Evolutionary conservation across 2,888 invertebrate genomes (phyloP), one percentile per base, ranked within the genome.

Genomic region (Celastrina argiolus): DNA sequence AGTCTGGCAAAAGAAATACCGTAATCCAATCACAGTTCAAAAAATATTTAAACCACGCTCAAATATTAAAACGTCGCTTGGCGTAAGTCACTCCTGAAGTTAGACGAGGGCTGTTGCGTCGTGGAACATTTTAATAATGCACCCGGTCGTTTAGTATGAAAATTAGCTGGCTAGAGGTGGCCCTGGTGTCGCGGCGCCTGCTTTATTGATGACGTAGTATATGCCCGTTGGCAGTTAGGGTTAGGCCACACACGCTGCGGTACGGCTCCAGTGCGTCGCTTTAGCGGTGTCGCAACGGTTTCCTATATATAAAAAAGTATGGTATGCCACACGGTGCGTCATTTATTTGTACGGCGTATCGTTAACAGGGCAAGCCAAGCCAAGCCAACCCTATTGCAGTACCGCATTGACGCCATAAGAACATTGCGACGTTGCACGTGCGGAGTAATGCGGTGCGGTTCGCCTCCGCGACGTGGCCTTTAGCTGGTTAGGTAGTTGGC

Each of bases 71-170:
- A 67, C 58, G 66, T 59, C 65, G 61, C 58, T 65, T 68, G 67
- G 67, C 66, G 67, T 68, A 66, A 65, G 65, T 66, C 63, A 69
- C 84, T 81, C 82, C 75, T 73, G 80, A 79, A 82, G 81, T 81
- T 77, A 78, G 74, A 75, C 74, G 78, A 81, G 82, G 84, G 84
- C 78, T 85, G 88, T 85, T 88, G 83, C 85, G 81, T 81, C 76
- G 80, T 78, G 79, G 78, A 78, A 83, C 81, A 83, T 87, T 89
- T 91, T 88, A 90, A 90, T 90, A 90, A 90, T 90, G 86, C 85
- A 91, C 78, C 76, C 77, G 81, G 82, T 89, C 88, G 89, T 91
- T 89, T 85, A 85, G 84, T 90, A 90, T 91, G 88, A 89, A 89
- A 89, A 91, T 91, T 90, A 90, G 87, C 82, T 82, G 78, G 81